A percentile compares a stretch with the other conserved stretches of the same genome.
Evolutionary conservation across 2,797 vertebrate species (phyloP).

Genomic region (Psittacula derbiana): DNA sequence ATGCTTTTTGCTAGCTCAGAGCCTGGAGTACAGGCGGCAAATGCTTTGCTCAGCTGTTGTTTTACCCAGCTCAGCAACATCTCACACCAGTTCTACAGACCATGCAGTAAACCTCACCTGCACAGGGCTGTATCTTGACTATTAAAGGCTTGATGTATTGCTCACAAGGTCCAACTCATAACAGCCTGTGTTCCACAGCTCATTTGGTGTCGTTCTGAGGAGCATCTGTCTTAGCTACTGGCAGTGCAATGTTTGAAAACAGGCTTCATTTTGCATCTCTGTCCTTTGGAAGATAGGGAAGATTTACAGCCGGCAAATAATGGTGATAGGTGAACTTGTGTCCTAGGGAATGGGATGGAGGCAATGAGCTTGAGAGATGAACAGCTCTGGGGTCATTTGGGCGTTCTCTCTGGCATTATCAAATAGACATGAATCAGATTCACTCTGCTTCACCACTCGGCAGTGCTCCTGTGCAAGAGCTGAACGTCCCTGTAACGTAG

Average conservation of each 20-base stretch:
- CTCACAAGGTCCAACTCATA: not conserved
- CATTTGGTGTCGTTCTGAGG: conserved; percentile 10
- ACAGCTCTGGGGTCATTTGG: not conserved
- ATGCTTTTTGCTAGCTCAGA: not conserved
- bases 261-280: conserved; percentile 24
- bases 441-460: not conserved
- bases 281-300: not conserved
- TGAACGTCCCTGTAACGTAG: not conserved
- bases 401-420: not conserved
- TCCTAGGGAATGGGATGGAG: conserved; percentile 2
- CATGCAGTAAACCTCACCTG: not conserved
- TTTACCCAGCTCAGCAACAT: not conserved
- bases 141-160: conserved; percentile 26
- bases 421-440: not conserved
- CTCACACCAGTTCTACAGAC: not conserved
- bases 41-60: not conserved
- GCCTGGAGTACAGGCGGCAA: not conserved
- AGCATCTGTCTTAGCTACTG: conserved; percentile 51
- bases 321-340: conserved; percentile 21
- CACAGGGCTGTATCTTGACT: not conserved
- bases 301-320: conserved; percentile 30
- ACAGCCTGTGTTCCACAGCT: conserved; percentile 2
- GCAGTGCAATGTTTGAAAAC: not conserved
- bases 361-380: conserved; percentile 21
- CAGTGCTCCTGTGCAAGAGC: not conserved